Percentiles rank a stretch among this genome's conserved stretches.
These are phyloP conservation scores for Paradisaea rubra DNA, from an alignment of 2,113 vertebrate species.

Conservation along the genomic window DNA sequence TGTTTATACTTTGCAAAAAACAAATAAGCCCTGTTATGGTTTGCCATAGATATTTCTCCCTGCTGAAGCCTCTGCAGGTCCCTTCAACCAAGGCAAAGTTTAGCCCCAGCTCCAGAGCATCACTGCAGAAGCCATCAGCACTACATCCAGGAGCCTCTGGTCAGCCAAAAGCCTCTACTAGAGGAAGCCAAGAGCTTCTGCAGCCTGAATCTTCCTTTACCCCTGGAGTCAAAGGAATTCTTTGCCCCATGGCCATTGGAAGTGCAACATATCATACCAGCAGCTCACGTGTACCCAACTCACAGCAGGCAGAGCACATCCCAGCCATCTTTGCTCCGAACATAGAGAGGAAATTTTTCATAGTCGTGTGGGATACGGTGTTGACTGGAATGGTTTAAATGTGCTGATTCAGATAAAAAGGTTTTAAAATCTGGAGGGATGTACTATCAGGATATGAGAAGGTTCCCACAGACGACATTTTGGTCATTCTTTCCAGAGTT, in stretches of 20 bases:
- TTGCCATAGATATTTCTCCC: neutral
- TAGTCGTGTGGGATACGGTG: neutral
- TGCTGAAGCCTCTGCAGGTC: neutral
- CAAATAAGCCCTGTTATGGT: neutral
- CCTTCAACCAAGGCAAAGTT: neutral
- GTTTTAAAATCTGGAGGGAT: neutral
- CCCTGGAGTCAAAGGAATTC: neutral
- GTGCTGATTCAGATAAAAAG: neutral
- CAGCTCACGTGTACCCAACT: neutral
- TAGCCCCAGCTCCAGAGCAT: neutral
- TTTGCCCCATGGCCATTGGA: neutral
- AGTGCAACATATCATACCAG: neutral
- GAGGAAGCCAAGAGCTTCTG: constrained; percentile 40
- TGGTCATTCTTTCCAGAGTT: neutral
- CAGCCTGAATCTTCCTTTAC: neutral
- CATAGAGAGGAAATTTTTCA: neutral
- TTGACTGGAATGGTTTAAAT: neutral
- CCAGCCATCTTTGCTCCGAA: neutral
- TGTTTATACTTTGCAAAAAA: neutral
- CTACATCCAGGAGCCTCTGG: neutral
- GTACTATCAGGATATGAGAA: neutral
- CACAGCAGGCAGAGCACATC: neutral
- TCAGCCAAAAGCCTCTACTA: neutral
- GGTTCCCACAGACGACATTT: neutral
- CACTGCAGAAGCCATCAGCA: constrained; percentile 6